Base-by-base conservation (phyloP, 2,888 invertebrate species). In the Diarsia mendica region DNA sequence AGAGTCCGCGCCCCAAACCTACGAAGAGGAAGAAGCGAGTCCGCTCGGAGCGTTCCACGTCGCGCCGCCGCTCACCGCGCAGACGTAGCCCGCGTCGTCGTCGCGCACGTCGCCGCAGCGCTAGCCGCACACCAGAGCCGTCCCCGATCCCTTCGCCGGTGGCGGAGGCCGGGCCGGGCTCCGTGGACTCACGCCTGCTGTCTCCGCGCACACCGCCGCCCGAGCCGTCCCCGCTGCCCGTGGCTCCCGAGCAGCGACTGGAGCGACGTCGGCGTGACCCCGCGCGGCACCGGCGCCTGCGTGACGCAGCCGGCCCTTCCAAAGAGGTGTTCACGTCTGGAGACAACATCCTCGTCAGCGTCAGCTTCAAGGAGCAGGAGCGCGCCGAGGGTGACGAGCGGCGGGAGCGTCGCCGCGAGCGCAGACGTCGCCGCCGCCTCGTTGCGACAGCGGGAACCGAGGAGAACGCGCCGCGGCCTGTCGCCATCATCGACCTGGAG, bases 301-400 rank as follows among this genome's bases (percentile, higher is more conserved):
- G 97, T 97, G 70, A 91, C 75, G 79, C 87, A 77, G 77, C 85
- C 60, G 91, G 92, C 0, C 98, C 98, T 0, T 98, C 98, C 3
- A 99, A 99, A 92, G 99, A 99, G 94, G 98, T 99, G 5, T 99
- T 98, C 92, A 98, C 99, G 0, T 98, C 99, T 18, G 99, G 99
- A 5, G 98, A 99, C 94, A 99, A 99, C 92, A 99, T 99, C 89
- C 97, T 99, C 83, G 99, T 99, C 18, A 99, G 98, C 94, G 98
- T 99, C 28, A 99, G 98, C 93, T 99, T 99, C 94, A 98, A 98
- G 92, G 98, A 98, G 87, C 97, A 97, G 85, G 96, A 92, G 86
- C 90, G 93, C 77, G 88, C 44, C 11, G 85, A 69, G 53, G 85
- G 87, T 72, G 93, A 79, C 55, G 68, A 94, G 77, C 86, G 88